Evolutionary conservation across 2,888 invertebrate species (phyloP).

Genomic region (Drosophila buzzatii): DNA sequence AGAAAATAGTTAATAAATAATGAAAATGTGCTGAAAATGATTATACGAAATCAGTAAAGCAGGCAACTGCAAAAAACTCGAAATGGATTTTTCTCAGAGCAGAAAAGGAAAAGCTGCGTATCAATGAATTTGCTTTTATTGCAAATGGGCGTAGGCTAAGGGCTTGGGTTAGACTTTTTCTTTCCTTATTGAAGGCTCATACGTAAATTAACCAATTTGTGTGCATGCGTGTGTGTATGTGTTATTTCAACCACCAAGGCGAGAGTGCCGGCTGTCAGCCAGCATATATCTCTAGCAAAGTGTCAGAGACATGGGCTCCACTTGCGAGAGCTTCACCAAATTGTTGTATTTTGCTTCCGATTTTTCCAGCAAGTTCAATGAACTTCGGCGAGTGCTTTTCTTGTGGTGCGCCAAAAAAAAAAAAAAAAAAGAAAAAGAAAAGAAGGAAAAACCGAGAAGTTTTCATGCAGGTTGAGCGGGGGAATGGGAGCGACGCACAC

Average conservation of each 20-base stretch:
- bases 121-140: constrained; percentile 8
- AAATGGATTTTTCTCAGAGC: not conserved
- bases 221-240: constrained; percentile 1
- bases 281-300: constrained; percentile 25
- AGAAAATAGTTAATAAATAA: not conserved
- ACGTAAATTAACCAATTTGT: constrained; percentile 62
- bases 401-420: constrained; percentile 52
- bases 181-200: constrained; percentile 9
- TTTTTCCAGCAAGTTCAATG: constrained; percentile 61
- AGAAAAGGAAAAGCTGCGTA: constrained; percentile 17
- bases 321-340: constrained; percentile 24
- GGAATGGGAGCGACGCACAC: constrained; percentile 1
- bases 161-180: not conserved
- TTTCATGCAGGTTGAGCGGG: constrained; percentile 20
- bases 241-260: constrained; percentile 48
- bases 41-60: not conserved
- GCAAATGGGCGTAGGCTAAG: constrained; percentile 13
- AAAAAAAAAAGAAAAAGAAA: not conserved
- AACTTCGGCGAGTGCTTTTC: constrained; percentile 59
- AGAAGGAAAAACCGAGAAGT: constrained; percentile 30
- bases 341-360: constrained; percentile 48
- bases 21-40: not conserved
- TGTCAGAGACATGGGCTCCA: constrained; percentile 33
- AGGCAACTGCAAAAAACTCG: not conserved
- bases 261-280: not conserved